Evolutionary conservation across 2,888 invertebrate genomes (phyloP), one percentile per base, ranked within the genome.

Genomic region (Erynnis tages): DNA sequence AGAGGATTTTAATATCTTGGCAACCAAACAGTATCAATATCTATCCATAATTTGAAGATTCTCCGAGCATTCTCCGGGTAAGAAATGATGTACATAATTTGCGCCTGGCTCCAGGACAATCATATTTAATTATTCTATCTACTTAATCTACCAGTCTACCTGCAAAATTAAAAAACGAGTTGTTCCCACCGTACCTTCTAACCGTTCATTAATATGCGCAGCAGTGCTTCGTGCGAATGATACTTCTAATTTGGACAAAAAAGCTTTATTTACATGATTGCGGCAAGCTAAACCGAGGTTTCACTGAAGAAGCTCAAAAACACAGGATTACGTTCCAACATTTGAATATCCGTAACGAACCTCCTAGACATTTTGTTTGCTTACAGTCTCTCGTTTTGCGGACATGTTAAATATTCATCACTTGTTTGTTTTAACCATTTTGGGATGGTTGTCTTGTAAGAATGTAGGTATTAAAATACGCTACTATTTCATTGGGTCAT

Each of bases 291-390:
- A 50, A 41, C 40, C 17, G 32, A 35, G 17, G 17, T 34, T 34
- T 32, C 10, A 17, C 8, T 6, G 11, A 23, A 40, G 16, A 27
- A 34, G 17, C 19, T 23, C 19, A 21, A 49, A 49, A 49, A 49
- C 30, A 44, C 37, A 43, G 41, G 41, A 50, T 50, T 43, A 34
- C 35, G 43, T 27, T 50, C 10, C 25, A 27, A 25, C 27, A 50
- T 50, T 50, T 43, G 43, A 50, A 37, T 50, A 50, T 43, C 62
- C 62, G 50, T 43, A 50, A 35, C 35, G 34, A 50, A 50, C 43
- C 17, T 13, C 14, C 46, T 43, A 35, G 35, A 50, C 21, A 21
- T 50, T 50, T 50, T 43, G 41, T 41, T 50, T 44, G 35, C 34
- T 44, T 43, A 21, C 17, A 19, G 27, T 50, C 19, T 14, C 27